Conservation (phyloP, 2,888 invertebrate genomes). For the Spialia ferax region DNA sequence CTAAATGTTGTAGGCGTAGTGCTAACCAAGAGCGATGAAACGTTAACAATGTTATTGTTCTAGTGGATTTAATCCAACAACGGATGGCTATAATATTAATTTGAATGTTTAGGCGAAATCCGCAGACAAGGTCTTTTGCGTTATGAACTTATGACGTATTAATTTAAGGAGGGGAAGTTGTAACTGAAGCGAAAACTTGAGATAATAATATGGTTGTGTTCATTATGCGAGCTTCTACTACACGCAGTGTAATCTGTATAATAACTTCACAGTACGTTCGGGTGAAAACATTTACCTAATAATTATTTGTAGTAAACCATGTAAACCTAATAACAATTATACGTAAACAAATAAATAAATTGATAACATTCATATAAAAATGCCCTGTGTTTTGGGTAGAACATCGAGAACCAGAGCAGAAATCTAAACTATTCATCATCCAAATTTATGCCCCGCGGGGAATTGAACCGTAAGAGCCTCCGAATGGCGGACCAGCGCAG, state of each 20-base stretch:
- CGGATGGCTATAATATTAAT: constrained; percentile 74
- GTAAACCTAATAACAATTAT: too few species aligned
- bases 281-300: background rate
- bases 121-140: constrained; percentile 64
- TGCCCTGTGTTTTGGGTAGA: too few species aligned
- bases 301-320: too few species aligned
- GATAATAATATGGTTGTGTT: constrained; percentile 12
- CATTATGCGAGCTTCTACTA: too few species aligned
- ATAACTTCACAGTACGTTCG: background rate
- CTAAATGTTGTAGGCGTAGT: constrained; percentile 72
- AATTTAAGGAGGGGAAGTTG: constrained; percentile 63
- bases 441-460: too few species aligned
- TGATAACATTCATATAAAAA: too few species aligned
- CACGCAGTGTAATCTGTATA: too few species aligned
- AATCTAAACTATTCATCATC: too few species aligned
- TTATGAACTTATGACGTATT: constrained; percentile 59
- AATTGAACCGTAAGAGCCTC: too few species aligned
- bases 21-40: constrained; percentile 75
- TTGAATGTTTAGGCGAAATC: constrained; percentile 72
- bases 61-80: constrained; percentile 75
- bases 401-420: too few species aligned
- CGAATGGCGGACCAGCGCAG: too few species aligned
- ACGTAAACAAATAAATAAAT: too few species aligned
- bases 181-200: constrained; percentile 48
- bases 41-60: constrained; percentile 81